A percentile compares a stretch with the other conserved stretches of the same genome.
Evolutionary conservation across 2,888 invertebrate genomes (phyloP).

Genomic region (Gymnocheta viridis): DNA sequence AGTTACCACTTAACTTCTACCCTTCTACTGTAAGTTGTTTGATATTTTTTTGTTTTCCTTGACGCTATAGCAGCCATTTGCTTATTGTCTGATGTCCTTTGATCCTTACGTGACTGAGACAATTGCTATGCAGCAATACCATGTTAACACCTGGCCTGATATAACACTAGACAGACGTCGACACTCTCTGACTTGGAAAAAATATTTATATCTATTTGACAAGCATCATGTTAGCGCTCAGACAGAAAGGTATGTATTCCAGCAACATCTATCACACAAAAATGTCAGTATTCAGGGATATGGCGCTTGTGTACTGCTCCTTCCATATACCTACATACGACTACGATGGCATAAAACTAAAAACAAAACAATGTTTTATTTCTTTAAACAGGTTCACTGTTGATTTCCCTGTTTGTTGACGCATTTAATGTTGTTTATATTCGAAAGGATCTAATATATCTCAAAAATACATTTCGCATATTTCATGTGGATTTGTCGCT

Average conservation of each 20-base stretch:
- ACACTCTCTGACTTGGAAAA: slow-evolving; percentile 22
- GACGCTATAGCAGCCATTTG: slow-evolving; percentile 41
- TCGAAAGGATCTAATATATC: background rate
- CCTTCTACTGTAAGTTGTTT: slow-evolving; percentile 20
- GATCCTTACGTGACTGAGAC: slow-evolving; percentile 75
- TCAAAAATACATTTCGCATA: slow-evolving; percentile 16
- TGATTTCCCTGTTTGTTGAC: slow-evolving; percentile 13
- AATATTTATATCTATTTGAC: slow-evolving; percentile 41
- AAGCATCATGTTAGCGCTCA: slow-evolving; percentile 49
- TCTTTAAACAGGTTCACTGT: background rate
- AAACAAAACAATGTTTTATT: background rate
- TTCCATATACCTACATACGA: background rate
- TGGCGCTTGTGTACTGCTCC: background rate
- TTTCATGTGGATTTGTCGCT: slow-evolving; percentile 1
- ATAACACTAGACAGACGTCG: slow-evolving; percentile 5
- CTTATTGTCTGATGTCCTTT: slow-evolving; percentile 69
- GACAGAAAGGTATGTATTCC: slow-evolving; percentile 50
- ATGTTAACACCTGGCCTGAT: slow-evolving; percentile 73
- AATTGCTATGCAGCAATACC: slow-evolving; percentile 72
- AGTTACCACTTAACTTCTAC: slow-evolving; percentile 23
- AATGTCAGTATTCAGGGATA: background rate
- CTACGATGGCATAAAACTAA: background rate
- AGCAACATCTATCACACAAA: slow-evolving; percentile 13
- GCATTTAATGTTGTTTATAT: slow-evolving; percentile 1
- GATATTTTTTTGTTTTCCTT: slow-evolving; percentile 31